These are phyloP conservation scores for Lochmaea crataegi DNA, from an alignment of 2,888 invertebrate genomes.

Conservation along the genomic window DNA sequence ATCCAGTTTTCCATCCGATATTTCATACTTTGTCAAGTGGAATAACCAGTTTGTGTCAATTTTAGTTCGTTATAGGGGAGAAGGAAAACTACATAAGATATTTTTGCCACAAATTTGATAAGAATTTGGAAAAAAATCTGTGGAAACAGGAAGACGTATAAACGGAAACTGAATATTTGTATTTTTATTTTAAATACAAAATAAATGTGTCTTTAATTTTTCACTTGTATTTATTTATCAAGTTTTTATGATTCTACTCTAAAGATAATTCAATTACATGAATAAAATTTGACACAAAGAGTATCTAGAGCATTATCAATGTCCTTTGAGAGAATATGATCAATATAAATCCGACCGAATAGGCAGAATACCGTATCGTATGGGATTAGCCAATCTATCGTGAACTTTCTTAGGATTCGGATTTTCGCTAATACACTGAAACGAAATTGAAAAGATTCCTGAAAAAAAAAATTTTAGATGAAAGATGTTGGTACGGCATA, in stretches of 20 bases:
- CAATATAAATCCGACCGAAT: constrained; percentile 46
- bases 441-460: neutral
- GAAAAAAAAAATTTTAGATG: neutral
- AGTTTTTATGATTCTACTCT: neutral
- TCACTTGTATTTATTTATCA: too few species aligned
- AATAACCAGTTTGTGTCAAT: constrained; percentile 14
- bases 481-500: neutral
- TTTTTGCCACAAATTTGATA: neutral
- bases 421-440: neutral
- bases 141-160: too few species aligned
- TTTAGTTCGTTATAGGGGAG: constrained; percentile 4
- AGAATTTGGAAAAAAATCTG: too few species aligned
- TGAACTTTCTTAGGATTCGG: constrained; percentile 52
- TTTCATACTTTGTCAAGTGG: constrained; percentile 16
- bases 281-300: constrained; percentile 23
- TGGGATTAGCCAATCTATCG: constrained; percentile 65
- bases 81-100: neutral
- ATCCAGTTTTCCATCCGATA: neutral
- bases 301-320: constrained; percentile 32
- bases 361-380: constrained; percentile 59
- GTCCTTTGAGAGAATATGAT: constrained; percentile 47
- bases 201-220: too few species aligned
- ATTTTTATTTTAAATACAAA: too few species aligned
- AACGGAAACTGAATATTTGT: too few species aligned
- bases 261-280: constrained; percentile 20